Conservation (phyloP, 1,140 invertebrate genomes). For the Apocrypta bakeri region DNA sequence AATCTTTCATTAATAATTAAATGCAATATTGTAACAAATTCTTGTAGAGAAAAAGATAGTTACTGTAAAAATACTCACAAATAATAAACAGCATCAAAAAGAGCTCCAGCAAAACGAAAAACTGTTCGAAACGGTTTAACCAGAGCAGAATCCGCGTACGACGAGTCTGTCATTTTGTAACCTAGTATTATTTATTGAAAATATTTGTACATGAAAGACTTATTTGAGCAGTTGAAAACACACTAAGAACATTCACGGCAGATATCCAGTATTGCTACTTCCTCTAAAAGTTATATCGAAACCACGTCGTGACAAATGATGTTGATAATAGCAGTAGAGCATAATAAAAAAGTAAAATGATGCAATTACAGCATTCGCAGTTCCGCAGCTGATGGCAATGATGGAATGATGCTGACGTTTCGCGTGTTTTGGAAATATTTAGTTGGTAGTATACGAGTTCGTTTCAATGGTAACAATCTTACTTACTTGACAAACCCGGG, state of each 20-base stretch:
- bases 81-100: constrained; percentile 47
- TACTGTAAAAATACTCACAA: constrained; percentile 39
- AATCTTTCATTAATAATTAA: too few species aligned
- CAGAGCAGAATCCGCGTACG: constrained; percentile 27
- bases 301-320: constrained; percentile 18
- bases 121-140: constrained; percentile 26
- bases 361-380: neutral
- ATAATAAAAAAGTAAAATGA: too few species aligned
- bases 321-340: too few species aligned
- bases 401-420: neutral
- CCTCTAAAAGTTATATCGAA: too few species aligned
- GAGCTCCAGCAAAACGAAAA: constrained; percentile 22
- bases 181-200: neutral
- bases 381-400: too few species aligned
- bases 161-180: constrained; percentile 3
- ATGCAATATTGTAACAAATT: too few species aligned
- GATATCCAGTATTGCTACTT: neutral
- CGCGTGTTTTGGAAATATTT: neutral
- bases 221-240: neutral
- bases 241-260: neutral
- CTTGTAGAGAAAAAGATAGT: neutral
- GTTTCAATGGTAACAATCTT: neutral
- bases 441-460: neutral
- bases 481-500: neutral
- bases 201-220: neutral